A percentile compares a stretch with the other conserved stretches of the same genome.
These are phyloP conservation scores for Philopedon plagiatum DNA, from an alignment of 2,888 invertebrate species.

Conservation along the genomic window DNA sequence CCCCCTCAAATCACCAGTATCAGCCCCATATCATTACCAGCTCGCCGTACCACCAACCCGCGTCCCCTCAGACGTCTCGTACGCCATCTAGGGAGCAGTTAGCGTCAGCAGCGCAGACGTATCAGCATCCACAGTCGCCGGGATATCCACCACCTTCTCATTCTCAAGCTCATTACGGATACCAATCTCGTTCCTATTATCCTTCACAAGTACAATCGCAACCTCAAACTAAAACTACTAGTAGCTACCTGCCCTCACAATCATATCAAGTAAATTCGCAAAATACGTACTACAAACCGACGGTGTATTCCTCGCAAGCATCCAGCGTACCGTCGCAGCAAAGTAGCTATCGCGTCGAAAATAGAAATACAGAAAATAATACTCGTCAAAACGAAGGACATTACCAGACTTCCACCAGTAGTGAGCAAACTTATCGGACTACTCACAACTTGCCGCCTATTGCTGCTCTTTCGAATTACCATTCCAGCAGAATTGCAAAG, in stretches of 20 bases:
- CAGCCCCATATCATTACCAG: constrained; percentile 54
- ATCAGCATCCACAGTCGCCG: constrained; percentile 34
- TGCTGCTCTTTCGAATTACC: constrained; percentile 70
- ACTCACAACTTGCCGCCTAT: constrained; percentile 72
- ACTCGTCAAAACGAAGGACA: constrained; percentile 47
- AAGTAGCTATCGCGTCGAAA: constrained; percentile 6
- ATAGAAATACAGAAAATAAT: constrained; percentile 31
- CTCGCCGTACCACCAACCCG: constrained; percentile 51
- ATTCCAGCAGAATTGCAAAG: constrained; percentile 66
- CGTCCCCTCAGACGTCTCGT: constrained; percentile 53
- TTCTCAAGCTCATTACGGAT: constrained; percentile 48
- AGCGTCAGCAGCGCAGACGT: constrained; percentile 53
- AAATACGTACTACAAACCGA: constrained; percentile 34
- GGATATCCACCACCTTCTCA: constrained; percentile 43
- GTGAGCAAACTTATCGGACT: constrained; percentile 60
- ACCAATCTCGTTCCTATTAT: constrained; percentile 59
- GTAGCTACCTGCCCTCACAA: constrained; percentile 16
- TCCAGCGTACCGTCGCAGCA: constrained; percentile 20
- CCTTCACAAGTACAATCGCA: constrained; percentile 52
- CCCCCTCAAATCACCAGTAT: constrained; percentile 56
- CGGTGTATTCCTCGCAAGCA: constrained; percentile 28
- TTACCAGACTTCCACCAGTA: constrained; percentile 43
- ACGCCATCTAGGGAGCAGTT: constrained; percentile 55
- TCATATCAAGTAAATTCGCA: constrained; percentile 18
- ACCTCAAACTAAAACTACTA: constrained; percentile 50